Conservation (phyloP, 2,113 vertebrate genomes). For the Entosphenus tridentatus region DNA sequence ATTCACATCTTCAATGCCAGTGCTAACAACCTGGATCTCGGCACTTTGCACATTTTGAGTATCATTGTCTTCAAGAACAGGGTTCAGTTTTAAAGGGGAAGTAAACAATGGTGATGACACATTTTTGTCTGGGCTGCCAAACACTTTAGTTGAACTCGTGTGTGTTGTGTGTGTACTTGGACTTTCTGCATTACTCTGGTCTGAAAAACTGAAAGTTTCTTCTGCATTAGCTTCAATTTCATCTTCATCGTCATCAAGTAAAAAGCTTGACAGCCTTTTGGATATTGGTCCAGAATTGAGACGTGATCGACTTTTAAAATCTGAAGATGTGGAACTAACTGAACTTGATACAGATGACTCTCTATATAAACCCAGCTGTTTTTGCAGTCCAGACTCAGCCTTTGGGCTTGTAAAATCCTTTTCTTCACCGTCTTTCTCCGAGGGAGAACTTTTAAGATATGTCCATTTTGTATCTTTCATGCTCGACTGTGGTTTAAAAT, state of each 20-base stretch:
- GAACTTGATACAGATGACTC: background rate
- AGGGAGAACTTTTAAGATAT: background rate
- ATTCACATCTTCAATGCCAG: no score
- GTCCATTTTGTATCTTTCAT: background rate
- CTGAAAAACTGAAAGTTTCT: background rate
- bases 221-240: background rate
- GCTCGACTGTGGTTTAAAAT: background rate
- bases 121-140: background rate
- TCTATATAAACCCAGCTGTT: background rate
- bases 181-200: no score
- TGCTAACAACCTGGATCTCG: no score
- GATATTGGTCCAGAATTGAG: background rate
- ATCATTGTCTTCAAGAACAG: background rate
- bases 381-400: background rate
- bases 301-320: background rate
- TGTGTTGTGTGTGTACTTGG: background rate
- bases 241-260: conserved; percentile 3
- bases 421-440: background rate
- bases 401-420: background rate
- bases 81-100: background rate
- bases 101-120: background rate
- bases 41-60: background rate
- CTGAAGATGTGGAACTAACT: background rate
- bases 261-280: background rate
- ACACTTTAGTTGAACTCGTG: background rate